Base-by-base conservation (phyloP, 2,888 invertebrate species). In the Pomacea canaliculata region DNA sequence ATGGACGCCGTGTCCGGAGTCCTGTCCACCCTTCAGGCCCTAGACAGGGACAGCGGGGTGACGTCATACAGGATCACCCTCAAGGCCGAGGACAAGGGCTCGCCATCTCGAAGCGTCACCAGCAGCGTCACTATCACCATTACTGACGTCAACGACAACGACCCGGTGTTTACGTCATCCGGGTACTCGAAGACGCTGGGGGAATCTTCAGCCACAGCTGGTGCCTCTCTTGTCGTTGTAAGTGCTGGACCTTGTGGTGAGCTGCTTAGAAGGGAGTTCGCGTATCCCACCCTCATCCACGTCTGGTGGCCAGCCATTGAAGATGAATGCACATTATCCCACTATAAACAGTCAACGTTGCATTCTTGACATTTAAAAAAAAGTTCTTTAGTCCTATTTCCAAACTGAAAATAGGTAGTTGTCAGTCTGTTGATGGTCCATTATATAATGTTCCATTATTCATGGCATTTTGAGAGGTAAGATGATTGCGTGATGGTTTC, bases 1-100 rank as follows among this genome's bases (percentile, higher is more conserved):
- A 67, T 85, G n/a, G 84, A 85, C 68, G 71, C 78, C n/a, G 79
- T 82, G 19, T 76, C 79, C 13, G 85, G 85, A n/a, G 66, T 73
- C 13, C 66, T 85, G 13, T 77, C 81, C 27, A 84, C 82, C 7
- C 76, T 78, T 18, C 67, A 73, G 51, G 76, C 78, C 0, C 71
- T 85, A 37, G 83, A 84, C 69, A 73, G 81, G 16, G 84, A 85
- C 69, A 62, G 76, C 23, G 82, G 82, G 9, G 73, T 80, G 3
- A 73, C 79, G 7, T 82, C 81, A 65, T 85, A 83, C 77, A 80
- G 77, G 69, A 66, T 85, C 8, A 76, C 78, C 10, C 79, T 83
- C 19, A 63, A 72, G 37, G 83, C 82, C 3, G 65, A 73, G 5
- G 81, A 83, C 66, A 78, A 73, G 23, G 73, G 76, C 18, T 62